phyloP scores from a whole-genome alignment of 1,140 invertebrate genomes.

The Teleopsis dalmanni region DNA sequence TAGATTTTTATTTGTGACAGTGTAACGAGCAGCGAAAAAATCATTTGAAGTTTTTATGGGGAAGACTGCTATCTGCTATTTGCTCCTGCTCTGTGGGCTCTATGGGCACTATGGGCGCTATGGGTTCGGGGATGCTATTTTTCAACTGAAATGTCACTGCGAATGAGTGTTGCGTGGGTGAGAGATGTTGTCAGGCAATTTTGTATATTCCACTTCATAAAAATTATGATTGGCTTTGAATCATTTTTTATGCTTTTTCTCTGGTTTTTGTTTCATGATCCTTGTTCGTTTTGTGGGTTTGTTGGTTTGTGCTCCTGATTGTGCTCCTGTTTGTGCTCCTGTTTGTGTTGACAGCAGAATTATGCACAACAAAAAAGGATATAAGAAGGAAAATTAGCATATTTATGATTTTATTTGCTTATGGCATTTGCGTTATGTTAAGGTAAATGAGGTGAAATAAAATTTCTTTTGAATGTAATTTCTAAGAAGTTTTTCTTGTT shows the following conservation, averaged over 20 bases:
- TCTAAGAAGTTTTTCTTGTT: conserved; percentile 4
- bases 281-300: background rate
- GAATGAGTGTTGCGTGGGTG: conserved; percentile 12
- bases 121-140: too few species aligned
- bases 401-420: conserved; percentile 31
- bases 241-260: conserved; percentile 1
- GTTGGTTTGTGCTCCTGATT: background rate
- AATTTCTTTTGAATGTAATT: conserved; percentile 10
- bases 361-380: background rate
- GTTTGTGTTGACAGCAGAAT: background rate
- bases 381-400: conserved; percentile 27
- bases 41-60: too few species aligned
- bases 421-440: conserved; percentile 14
- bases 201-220: conserved; percentile 40
- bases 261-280: conserved; percentile 1
- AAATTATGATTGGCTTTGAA: conserved; percentile 37
- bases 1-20: too few species aligned
- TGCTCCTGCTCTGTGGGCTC: too few species aligned
- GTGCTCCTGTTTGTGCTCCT: background rate
- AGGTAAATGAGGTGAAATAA: conserved; percentile 20
- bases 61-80: too few species aligned
- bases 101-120: too few species aligned
- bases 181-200: conserved; percentile 27
- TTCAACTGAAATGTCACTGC: conserved; percentile 13
- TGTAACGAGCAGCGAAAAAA: too few species aligned